phyloP scores from a whole-genome alignment of 2,888 invertebrate genomes.

The Teinopalpus imperialis region DNA sequence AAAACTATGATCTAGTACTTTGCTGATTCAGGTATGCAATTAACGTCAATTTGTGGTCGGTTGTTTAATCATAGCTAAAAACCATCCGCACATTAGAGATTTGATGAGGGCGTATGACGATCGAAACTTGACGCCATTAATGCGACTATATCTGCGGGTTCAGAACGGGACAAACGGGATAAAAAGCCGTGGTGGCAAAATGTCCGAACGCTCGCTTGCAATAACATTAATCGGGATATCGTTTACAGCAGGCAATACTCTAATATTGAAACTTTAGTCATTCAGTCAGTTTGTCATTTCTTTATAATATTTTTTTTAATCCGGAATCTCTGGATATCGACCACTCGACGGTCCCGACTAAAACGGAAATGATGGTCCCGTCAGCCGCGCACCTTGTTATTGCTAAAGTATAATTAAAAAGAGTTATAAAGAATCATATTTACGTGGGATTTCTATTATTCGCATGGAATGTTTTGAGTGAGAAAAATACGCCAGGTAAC shows the following conservation, averaged over 20 bases:
- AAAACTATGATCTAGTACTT: conserved; percentile 5
- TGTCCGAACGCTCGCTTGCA: no score
- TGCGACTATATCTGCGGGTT: no score
- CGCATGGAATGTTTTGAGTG: conserved; percentile 1
- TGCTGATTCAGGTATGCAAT: conserved; percentile 12
- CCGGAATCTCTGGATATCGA: no score
- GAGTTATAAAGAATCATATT: conserved; percentile 9
- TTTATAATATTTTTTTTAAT: no score
- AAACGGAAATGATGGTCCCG: no score
- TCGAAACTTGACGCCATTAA: background rate
- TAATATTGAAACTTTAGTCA: no score
- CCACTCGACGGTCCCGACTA: no score
- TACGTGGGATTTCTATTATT: conserved; percentile 3
- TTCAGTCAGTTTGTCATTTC: no score
- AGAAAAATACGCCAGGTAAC: conserved; percentile 11
- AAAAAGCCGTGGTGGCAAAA: no score
- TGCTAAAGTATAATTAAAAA: conserved; percentile 20
- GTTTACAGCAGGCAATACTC: no score
- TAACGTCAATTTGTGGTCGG: conserved; percentile 19
- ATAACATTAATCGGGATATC: no score
- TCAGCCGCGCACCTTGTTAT: conserved; percentile 3
- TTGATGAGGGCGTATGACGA: conserved; percentile 16
- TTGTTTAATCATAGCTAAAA: conserved; percentile 8
- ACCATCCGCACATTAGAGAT: background rate
- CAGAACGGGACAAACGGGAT: no score